phyloP scores from a whole-genome alignment of 2,888 invertebrate species.

The Morpho deidamia region DNA sequence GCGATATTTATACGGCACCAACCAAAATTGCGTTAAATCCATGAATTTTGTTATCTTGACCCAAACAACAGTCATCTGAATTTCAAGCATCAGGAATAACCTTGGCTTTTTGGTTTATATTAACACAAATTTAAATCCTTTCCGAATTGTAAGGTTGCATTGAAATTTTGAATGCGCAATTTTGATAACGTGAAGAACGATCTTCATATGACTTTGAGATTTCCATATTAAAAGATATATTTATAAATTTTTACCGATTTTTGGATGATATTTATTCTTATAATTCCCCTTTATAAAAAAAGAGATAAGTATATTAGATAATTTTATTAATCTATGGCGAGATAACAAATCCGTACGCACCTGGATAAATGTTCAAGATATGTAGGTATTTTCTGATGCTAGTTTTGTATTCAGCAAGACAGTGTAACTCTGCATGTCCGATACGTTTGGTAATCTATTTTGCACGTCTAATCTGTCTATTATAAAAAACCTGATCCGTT shows the following conservation, averaged over 20 bases:
- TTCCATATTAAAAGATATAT: no score
- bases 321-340: no score
- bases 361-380: no score
- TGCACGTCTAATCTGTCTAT: constrained; percentile 39
- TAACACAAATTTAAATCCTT: constrained; percentile 29
- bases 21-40: constrained; percentile 1
- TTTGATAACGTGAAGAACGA: not conserved
- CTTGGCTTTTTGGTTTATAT: constrained; percentile 28
- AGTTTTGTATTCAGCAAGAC: constrained; percentile 6
- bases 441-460: constrained; percentile 33
- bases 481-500: constrained; percentile 47
- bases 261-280: constrained; percentile 7
- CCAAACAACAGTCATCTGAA: constrained; percentile 30
- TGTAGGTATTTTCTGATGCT: constrained; percentile 3
- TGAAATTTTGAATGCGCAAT: constrained; percentile 14
- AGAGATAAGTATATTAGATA: no score
- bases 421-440: constrained; percentile 14
- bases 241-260: no score
- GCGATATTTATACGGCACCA: constrained; percentile 1
- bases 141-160: constrained; percentile 23
- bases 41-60: constrained; percentile 23
- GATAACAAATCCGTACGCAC: no score
- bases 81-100: constrained; percentile 31
- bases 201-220: no score
- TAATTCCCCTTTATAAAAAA: no score